Evolutionary conservation across 1,140 invertebrate species (phyloP).

Genomic region (Drosophila chauvacae): DNA sequence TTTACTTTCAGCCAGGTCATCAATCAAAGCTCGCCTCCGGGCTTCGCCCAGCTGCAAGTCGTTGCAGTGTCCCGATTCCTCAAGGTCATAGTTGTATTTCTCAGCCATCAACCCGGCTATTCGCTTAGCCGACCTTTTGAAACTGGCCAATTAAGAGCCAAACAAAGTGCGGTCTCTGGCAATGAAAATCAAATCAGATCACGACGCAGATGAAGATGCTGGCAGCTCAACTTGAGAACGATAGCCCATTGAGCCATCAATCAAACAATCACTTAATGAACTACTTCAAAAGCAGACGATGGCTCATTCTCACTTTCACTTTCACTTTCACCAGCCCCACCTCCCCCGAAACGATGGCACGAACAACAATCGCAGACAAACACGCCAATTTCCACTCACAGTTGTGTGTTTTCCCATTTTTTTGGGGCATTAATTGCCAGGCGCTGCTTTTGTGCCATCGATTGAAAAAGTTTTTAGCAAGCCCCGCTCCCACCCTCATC

Average conservation of each 20-base stretch:
- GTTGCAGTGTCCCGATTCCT: constrained; percentile 10
- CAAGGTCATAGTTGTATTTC: constrained; percentile 36
- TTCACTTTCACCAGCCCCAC: not conserved
- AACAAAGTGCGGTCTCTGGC: constrained; percentile 28
- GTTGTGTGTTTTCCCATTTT: constrained; percentile 32
- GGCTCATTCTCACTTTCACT: constrained; percentile 8
- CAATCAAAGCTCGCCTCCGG: constrained; percentile 35
- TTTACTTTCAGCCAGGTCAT: constrained; percentile 41
- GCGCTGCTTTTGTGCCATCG: constrained; percentile 63
- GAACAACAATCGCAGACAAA: constrained; percentile 53
- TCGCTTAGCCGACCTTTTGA: constrained; percentile 30
- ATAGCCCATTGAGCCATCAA: constrained; percentile 51
- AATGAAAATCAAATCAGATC: constrained; percentile 61
- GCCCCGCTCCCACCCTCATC: not conserved
- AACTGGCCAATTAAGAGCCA: constrained; percentile 62
- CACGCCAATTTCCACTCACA: constrained; percentile 55
- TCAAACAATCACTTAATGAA: constrained; percentile 80
- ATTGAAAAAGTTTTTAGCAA: constrained; percentile 63
- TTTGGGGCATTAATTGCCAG: constrained; percentile 51
- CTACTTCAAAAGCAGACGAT: constrained; percentile 64
- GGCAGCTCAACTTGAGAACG: constrained; percentile 12
- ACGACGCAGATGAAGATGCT: constrained; percentile 19
- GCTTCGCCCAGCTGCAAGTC: constrained; percentile 21
- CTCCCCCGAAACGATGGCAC: constrained; percentile 26
- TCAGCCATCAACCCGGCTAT: constrained; percentile 30